These are phyloP conservation scores for Rhynchophorus ferrugineus DNA, from an alignment of 1,140 invertebrate genomes.

Conservation along the genomic window DNA sequence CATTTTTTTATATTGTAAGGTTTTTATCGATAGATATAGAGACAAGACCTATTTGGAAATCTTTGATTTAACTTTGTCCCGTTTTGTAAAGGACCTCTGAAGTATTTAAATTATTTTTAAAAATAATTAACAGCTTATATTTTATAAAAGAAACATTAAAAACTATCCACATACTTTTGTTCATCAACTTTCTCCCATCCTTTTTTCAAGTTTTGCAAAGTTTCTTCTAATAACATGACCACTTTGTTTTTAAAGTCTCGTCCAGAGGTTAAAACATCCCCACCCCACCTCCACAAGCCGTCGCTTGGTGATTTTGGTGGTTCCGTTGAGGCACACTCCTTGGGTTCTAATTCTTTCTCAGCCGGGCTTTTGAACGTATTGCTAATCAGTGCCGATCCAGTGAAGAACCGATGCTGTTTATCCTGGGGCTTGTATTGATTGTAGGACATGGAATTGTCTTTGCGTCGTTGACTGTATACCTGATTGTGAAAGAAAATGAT, in stretches of 20 bases:
- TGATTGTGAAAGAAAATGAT: not conserved
- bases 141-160: no score
- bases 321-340: constrained; percentile 13
- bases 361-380: constrained; percentile 9
- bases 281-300: constrained; percentile 31
- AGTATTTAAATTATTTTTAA: no score
- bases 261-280: constrained; percentile 27
- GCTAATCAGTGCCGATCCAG: constrained; percentile 15
- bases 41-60: no score
- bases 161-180: no score
- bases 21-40: no score
- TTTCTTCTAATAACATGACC: constrained; percentile 20
- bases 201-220: constrained; percentile 20
- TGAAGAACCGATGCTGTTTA: constrained; percentile 7
- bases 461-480: not conserved
- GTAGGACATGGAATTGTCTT: not conserved
- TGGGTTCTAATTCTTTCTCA: constrained; percentile 20
- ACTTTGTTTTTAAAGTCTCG: constrained; percentile 31
- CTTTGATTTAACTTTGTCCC: no score
- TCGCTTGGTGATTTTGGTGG: constrained; percentile 4
- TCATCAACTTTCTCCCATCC: constrained; percentile 10
- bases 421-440: constrained; percentile 5
- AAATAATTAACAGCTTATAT: no score
- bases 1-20: no score
- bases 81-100: no score